Conservation (phyloP, 2,888 invertebrate genomes). For the Ormia ochracea region DNA sequence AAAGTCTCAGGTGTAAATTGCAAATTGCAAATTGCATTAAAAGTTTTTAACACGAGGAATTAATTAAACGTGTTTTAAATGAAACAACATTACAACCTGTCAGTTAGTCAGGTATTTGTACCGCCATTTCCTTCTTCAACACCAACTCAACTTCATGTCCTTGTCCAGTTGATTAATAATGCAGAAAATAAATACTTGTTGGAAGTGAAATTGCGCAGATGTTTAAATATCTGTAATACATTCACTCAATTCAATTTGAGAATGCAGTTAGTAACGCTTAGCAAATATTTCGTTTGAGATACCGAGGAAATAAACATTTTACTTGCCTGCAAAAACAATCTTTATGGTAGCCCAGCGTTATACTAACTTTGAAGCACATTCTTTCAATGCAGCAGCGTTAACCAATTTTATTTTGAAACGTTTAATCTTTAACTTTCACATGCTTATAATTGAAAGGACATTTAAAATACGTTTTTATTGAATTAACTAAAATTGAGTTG, state of each 20-base stretch:
- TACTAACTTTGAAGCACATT: no score
- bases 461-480: no score
- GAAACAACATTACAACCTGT: conserved; percentile 32
- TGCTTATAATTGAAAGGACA: no score
- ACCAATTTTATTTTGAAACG: no score
- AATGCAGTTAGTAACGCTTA: no score
- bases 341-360: no score
- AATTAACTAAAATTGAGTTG: no score
- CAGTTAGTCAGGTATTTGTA: background rate
- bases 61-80: conserved; percentile 45
- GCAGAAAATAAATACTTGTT: background rate
- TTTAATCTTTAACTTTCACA: no score
- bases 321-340: no score
- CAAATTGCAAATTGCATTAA: conserved; percentile 47
- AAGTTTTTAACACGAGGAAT: conserved; percentile 26
- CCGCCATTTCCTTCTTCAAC: background rate
- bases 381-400: no score
- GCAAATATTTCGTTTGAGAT: no score
- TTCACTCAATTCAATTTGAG: background rate
- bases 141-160: background rate
- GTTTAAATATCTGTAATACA: background rate
- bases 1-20: conserved; percentile 42
- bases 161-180: background rate
- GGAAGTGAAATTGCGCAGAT: background rate
- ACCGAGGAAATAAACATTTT: no score